Base-by-base conservation (phyloP, 1,140 invertebrate species). In the Drosophila biarmipes region DNA sequence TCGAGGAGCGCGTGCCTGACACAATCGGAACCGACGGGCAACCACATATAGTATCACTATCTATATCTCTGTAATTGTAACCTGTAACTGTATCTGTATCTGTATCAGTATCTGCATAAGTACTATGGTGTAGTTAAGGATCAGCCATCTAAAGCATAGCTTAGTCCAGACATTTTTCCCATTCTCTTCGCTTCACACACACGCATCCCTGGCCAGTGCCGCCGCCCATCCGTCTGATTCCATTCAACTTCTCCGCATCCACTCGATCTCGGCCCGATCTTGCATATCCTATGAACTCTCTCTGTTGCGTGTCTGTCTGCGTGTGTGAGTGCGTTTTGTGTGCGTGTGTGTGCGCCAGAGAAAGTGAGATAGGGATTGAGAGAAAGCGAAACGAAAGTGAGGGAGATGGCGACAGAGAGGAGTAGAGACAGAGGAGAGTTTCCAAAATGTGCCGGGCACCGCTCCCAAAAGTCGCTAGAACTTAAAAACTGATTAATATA, bases 71-170 rank as follows among this genome's bases (percentile, higher is more conserved):
- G 53, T 46, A 53, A 49, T 46, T 67, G 29, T 42, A 27, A 17
- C 45, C n/a, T 67, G 43, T 29, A 48, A 29, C 24, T 48, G 34
- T 31, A 38, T 40, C 53, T 67, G 43, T 29, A 48, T 48, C 24
- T 48, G 34, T 31, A 38, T 40, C 53, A 29, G 31, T 29, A 63
- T 46, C 35, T 53, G 29, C 62, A 42, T 29, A 52, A 51, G 45
- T 35, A 71, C 48, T 43, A 57, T 42, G 68, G 42, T 43, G 54
- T 43, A 73, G 54, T 54, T 78, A 66, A 69, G 57, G 72, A 66
- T 67, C 71, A 66, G 80, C 51, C 80, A 64, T 78, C 52, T 31
- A 64, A 82, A 84, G 80, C 76, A 45, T 82, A 82, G 79, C 74
- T 82, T 82, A 62, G 71, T 67, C 75, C 56, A 79, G 45, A 73